These are phyloP conservation scores for Epizoanthus scotinus DNA, from an alignment of 92 coral and sea anemone genomes.

Conservation along the genomic window DNA sequence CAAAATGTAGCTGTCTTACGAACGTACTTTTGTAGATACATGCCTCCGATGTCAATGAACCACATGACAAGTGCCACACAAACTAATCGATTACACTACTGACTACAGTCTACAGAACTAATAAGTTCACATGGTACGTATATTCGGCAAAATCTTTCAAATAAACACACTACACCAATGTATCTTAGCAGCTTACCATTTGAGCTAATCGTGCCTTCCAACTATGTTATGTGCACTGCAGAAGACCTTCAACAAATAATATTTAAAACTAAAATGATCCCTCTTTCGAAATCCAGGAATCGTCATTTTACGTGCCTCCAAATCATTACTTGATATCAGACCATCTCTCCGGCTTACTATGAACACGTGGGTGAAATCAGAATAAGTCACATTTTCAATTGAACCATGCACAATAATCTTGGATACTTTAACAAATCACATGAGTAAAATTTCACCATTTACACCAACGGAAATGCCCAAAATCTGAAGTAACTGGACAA, in stretches of 20 bases:
- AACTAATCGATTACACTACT: no score
- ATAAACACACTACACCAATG: no score
- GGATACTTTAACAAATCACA: conserved; percentile 8
- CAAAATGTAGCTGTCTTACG: no score
- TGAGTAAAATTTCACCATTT: neutral
- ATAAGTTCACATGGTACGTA: no score
- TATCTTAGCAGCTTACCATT: conserved; percentile 21
- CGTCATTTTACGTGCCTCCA: conserved; percentile 26
- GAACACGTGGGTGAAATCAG: neutral
- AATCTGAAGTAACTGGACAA: conserved; percentile 24
- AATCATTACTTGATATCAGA: neutral
- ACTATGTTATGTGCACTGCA: neutral
- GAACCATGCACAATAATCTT: neutral
- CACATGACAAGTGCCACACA: no score
- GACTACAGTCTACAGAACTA: no score
- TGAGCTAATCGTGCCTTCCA: neutral
- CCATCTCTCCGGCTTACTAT: neutral
- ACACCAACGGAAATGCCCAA: conserved; percentile 8
- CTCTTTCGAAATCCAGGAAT: conserved; percentile 29
- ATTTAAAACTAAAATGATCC: conserved; percentile 10
- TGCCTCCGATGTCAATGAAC: no score
- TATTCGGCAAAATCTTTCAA: no score
- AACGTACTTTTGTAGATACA: no score
- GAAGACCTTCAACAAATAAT: conserved; percentile 10
- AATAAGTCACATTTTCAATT: conserved; percentile 17